Evolutionary conservation across 2,797 vertebrate genomes (phyloP).

Genomic region (Dendrocincla tyrannina): DNA sequence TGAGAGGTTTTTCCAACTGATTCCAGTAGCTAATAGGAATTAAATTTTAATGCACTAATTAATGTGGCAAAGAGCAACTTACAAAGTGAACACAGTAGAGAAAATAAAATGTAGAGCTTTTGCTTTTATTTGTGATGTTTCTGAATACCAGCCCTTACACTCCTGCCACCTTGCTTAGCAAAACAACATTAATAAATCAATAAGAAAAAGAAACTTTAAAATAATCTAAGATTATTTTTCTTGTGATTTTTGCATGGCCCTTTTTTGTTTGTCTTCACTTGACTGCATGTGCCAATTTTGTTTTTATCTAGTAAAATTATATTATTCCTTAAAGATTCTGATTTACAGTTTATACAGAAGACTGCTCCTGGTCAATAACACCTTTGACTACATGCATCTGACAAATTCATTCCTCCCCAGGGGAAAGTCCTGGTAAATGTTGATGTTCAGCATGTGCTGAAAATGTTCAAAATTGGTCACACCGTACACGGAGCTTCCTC

Average conservation of each 20-base stretch:
- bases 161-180: not conserved
- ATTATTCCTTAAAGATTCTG: not conserved
- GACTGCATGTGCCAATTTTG: not conserved
- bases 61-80: not conserved
- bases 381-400: not conserved
- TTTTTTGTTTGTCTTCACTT: not conserved
- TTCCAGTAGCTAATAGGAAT: not conserved
- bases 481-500: fast-evolving
- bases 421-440: not conserved
- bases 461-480: not conserved
- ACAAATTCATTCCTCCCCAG: not conserved
- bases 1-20: not conserved
- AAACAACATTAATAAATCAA: not conserved
- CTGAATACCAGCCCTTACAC: not conserved
- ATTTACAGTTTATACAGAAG: not conserved
- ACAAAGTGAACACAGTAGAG: not conserved
- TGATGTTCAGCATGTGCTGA: not conserved
- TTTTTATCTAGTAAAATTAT: not conserved
- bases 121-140: not conserved
- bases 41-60: not conserved
- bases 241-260: not conserved
- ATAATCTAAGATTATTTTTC: not conserved
- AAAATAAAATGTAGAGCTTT: not conserved
- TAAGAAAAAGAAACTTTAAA: not conserved
- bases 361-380: not conserved